A percentile compares a stretch with the other conserved stretches of the same genome.
These are phyloP conservation scores for Thymelicus acteon DNA, from an alignment of 2,888 invertebrate species.

Conservation along the genomic window DNA sequence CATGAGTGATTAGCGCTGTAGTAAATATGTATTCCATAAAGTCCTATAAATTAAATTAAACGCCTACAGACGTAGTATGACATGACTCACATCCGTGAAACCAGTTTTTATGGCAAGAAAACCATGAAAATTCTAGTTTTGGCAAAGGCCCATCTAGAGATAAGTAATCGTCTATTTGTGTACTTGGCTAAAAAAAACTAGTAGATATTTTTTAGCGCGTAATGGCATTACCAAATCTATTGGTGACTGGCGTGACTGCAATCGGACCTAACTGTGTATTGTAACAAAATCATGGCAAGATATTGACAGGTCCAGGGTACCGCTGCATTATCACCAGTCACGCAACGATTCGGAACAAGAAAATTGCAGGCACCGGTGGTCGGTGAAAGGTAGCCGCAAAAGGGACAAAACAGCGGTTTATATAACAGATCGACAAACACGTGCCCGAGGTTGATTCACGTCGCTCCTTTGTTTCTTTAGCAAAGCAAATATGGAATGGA, in stretches of 20 bases:
- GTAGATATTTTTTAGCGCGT: not conserved
- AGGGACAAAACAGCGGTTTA: slow-evolving; percentile 54
- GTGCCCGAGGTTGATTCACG: slow-evolving; percentile 47
- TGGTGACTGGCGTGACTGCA: slow-evolving; percentile 14
- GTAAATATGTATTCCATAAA: not conserved
- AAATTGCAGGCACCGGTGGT: slow-evolving; percentile 63
- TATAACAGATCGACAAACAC: slow-evolving; percentile 57
- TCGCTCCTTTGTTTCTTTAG: slow-evolving; percentile 40
- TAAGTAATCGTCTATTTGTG: not conserved
- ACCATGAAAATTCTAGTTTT: not conserved
- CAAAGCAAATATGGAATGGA: slow-evolving; percentile 35
- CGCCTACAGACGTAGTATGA: not conserved
- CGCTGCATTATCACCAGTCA: slow-evolving; percentile 33
- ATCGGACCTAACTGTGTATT: slow-evolving; percentile 14
- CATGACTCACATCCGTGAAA: not conserved
- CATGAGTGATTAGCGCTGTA: not conserved
- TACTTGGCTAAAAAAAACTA: slow-evolving; percentile 1
- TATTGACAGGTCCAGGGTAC: slow-evolving; percentile 26
- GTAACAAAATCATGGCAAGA: slow-evolving; percentile 34
- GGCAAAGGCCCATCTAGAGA: not conserved
- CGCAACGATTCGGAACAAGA: slow-evolving; percentile 51
- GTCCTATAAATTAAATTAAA: not conserved
- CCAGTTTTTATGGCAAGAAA: not conserved
- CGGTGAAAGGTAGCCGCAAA: slow-evolving; percentile 62
- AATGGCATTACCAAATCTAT: slow-evolving; percentile 4